Evolutionary conservation across 2,888 invertebrate species (phyloP), one percentile per base, ranked within the genome.

Genomic region (Oscheius sp.): DNA sequence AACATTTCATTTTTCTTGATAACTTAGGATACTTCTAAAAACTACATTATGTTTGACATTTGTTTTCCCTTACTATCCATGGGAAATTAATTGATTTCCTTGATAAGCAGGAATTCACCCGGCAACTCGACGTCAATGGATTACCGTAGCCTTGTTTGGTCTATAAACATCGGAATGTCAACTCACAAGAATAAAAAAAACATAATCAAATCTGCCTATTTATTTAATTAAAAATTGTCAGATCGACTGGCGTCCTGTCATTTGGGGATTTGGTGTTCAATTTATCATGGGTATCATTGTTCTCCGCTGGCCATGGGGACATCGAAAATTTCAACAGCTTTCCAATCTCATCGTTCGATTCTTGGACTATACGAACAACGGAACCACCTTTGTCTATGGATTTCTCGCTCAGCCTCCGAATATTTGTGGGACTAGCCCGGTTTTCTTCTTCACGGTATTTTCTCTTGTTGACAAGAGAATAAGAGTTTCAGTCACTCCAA

Each of bases 211-310:
- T n/a, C n/a, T n/a, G n/a, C n/a, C n/a, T n/a, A n/a, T n/a, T n/a
- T n/a, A n/a, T n/a, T n/a, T 26, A 30, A 28, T 56, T n/a, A 24
- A 12, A 41, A 41, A 6, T 26, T 64, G 33, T 50, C 68, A 88
- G 88, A 86, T 88, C 2, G 84, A 83, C 22, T 88, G 94, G 94
- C 89, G 91, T 4, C 91, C 92, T 0, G 92, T 95, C 0, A 82
- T 91, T 22, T 91, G 91, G 82, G 95, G 95, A 0, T 87, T 95
- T 22, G 88, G 91, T 0, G 87, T 94, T 6, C 96, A 97, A 88
- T 93, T 95, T 83, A 67, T 91, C 2, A 90, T 96, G 68, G 95
- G 94, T 0, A 82, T 95, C 0, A 78, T 94, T 24, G 93, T 94
- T 71, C 91, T 77, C 30, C 70, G 87, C 92, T 68, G 91, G 77